A percentile compares a stretch with the other conserved stretches of the same genome.
phyloP scores from a whole-genome alignment of 2,797 vertebrate species.

The Acrossocheilus wenchowensis region DNA sequence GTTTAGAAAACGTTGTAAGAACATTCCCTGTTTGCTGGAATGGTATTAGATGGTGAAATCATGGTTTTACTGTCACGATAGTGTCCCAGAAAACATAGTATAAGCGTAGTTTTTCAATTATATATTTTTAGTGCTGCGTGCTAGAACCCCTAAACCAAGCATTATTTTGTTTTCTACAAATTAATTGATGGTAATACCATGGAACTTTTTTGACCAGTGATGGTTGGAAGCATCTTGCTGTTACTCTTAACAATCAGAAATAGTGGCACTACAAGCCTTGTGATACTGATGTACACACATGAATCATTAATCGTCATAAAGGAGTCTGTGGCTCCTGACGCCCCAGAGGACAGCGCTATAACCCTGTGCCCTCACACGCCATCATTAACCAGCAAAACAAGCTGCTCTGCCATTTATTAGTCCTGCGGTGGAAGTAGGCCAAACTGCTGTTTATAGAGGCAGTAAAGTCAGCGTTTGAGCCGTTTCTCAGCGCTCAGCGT shows the following conservation, averaged over 20 bases:
- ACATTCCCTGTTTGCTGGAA: no score
- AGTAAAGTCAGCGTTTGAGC: constrained; percentile 9
- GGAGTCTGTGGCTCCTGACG: neutral
- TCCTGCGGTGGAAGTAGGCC: constrained; percentile 41
- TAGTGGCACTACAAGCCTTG: neutral
- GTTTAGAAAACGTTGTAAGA: no score
- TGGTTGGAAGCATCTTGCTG: neutral
- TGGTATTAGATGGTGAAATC: no score
- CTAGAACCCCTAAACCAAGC: neutral
- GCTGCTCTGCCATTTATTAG: constrained; percentile 44
- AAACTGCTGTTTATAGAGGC: constrained; percentile 45
- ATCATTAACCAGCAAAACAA: constrained; percentile 52
- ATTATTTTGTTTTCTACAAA: no score
- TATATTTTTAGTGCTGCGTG: neutral
- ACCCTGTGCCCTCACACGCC: constrained; percentile 35
- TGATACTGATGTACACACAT: neutral
- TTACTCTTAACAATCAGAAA: neutral
- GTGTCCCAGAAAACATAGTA: neutral
- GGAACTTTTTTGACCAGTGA: no score
- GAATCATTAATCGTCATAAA: neutral
- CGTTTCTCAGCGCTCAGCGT: neutral
- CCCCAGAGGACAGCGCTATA: neutral
- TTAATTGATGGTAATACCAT: no score
- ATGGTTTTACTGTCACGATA: neutral
- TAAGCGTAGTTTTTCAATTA: neutral